Evolutionary conservation across 23 tunicate genomes (phyloP).

Genomic region (Ciona savignyi): DNA sequence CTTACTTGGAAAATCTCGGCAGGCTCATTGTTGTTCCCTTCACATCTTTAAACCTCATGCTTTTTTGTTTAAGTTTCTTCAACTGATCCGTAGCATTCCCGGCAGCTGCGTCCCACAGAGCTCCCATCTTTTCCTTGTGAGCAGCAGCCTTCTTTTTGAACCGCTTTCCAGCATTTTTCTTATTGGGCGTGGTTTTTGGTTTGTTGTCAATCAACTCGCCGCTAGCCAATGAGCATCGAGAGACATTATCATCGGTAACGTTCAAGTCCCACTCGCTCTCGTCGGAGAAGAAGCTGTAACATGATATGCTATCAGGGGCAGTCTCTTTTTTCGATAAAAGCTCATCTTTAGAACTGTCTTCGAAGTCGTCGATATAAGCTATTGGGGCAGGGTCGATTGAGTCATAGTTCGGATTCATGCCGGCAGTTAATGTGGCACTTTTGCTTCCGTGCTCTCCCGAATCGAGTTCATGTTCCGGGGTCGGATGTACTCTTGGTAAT

Average conservation of each 20-base stretch:
- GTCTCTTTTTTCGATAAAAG: no score
- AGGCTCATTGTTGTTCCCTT: not conserved
- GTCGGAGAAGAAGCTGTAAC: conserved; percentile 8
- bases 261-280: not conserved
- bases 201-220: not conserved
- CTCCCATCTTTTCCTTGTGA: conserved; percentile 12
- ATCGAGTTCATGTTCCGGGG: conserved; percentile 16
- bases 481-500: not conserved
- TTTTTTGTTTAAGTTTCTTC: conserved; percentile 15
- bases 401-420: not conserved
- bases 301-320: conserved; percentile 11
- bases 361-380: conserved; percentile 10
- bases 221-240: not conserved
- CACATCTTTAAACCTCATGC: conserved; percentile 3
- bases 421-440: not conserved
- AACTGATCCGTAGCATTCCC: conserved; percentile 11
- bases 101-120: conserved; percentile 12
- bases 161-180: not conserved
- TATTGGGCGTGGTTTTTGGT: not conserved
- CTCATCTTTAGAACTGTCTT: not conserved
- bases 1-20: not conserved
- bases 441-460: not conserved
- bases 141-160: conserved; percentile 12
- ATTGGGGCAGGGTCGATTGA: not conserved
- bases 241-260: not conserved